Evolutionary conservation across 2,797 vertebrate genomes (phyloP).

Genomic region (Okamejei kenojei): DNA sequence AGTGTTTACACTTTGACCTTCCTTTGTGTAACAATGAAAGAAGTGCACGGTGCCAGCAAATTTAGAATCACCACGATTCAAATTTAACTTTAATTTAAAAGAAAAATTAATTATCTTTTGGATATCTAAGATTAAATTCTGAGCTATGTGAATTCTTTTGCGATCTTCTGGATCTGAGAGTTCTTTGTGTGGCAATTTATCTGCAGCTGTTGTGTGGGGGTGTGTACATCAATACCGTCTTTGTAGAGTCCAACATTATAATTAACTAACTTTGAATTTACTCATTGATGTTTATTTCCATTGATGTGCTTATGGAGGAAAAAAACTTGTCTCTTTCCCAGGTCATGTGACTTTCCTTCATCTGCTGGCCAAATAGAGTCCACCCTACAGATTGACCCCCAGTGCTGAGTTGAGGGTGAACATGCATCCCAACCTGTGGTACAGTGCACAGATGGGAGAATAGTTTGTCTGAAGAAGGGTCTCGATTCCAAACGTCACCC

Average conservation of each 20-base stretch:
- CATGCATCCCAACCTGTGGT: neutral
- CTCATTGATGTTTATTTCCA: neutral
- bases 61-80: neutral
- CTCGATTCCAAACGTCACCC: too few relatives aligned
- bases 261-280: slow-evolving; percentile 14
- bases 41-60: neutral
- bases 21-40: neutral
- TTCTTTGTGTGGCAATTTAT: neutral
- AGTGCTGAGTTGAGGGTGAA: neutral
- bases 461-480: too few relatives aligned
- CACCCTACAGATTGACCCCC: neutral
- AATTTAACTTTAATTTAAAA: neutral
- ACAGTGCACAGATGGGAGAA: neutral
- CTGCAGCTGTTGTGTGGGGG: neutral
- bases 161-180: neutral
- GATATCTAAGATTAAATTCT: neutral
- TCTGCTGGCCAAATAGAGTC: slow-evolving; percentile 7
- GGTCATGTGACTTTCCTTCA: neutral
- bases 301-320: neutral
- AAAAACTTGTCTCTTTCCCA: neutral
- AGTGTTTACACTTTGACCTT: neutral
- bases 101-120: neutral
- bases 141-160: neutral
- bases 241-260: neutral
- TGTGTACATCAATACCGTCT: neutral